A percentile compares a stretch with the other conserved stretches of the same genome.
Conservation (phyloP, 2,797 vertebrate genomes). For the Anomalospiza imberbis region DNA sequence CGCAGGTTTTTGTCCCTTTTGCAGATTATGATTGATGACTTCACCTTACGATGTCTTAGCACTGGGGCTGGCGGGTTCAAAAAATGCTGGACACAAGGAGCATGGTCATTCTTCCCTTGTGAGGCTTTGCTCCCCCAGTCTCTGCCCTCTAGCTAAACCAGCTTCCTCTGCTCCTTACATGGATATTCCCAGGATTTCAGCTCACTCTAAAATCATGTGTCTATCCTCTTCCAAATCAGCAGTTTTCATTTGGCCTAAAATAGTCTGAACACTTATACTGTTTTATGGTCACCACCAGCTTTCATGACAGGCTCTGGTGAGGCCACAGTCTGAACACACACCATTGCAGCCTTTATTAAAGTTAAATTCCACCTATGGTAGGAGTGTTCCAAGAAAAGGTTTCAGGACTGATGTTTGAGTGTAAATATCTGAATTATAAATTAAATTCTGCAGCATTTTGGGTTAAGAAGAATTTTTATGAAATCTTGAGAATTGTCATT, state of each 20-base stretch:
- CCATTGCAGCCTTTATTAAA: background rate
- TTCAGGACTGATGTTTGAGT: background rate
- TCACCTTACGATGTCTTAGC: background rate
- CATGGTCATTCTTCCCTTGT: fast-evolving
- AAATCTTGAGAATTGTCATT: background rate
- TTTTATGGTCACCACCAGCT: background rate
- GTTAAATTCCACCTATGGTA: background rate
- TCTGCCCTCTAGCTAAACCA: background rate
- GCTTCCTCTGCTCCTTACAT: fast-evolving
- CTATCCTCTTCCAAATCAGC: background rate
- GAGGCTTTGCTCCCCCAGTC: background rate
- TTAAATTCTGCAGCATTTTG: background rate
- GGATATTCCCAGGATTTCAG: background rate
- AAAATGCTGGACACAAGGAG: background rate
- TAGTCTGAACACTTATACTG: background rate
- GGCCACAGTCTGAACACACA: background rate
- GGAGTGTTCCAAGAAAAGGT: background rate
- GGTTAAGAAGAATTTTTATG: background rate
- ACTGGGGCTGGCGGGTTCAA: background rate
- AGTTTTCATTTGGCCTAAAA: background rate
- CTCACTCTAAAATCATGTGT: background rate
- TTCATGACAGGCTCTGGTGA: background rate
- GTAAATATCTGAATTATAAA: background rate
- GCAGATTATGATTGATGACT: background rate
- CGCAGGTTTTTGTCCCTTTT: background rate